Evolutionary conservation across 2,888 invertebrate genomes (phyloP).

Genomic region (Sphaerophoria rueppellii): DNA sequence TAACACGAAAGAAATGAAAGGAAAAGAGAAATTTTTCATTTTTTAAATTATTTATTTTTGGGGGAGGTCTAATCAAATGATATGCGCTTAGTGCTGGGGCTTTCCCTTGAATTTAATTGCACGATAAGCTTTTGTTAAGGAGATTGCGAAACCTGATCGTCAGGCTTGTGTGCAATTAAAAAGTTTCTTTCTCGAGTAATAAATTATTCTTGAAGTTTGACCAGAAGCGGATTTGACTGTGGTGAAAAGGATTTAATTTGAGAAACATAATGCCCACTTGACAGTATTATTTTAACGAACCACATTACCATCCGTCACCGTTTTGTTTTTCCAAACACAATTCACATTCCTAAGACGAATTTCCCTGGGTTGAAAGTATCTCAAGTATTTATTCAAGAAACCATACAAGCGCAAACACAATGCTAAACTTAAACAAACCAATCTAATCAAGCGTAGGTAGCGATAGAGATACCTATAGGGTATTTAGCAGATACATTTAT

Average conservation of each 20-base stretch:
- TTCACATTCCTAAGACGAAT: constrained; percentile 12
- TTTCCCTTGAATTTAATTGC: constrained; percentile 22
- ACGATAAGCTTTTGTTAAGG: not conserved
- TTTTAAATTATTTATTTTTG: not conserved
- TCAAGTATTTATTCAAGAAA: constrained; percentile 14
- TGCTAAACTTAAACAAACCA: constrained; percentile 41
- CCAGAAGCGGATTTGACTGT: not conserved
- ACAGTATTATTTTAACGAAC: too few relatives aligned
- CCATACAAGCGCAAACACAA: constrained; percentile 38
- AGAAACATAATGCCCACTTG: too few relatives aligned
- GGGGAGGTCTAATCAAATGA: constrained; percentile 15
- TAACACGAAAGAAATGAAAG: not conserved
- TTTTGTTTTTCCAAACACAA: not conserved
- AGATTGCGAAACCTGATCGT: not conserved
- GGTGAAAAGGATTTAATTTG: too few relatives aligned
- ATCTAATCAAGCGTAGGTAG: constrained; percentile 61
- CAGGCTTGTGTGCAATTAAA: constrained; percentile 19
- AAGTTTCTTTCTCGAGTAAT: constrained; percentile 31
- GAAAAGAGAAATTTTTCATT: constrained; percentile 28
- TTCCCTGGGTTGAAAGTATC: constrained; percentile 20
- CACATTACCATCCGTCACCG: not conserved
- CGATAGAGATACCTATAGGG: not conserved
- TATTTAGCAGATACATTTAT: constrained; percentile 20
- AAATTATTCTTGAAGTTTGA: constrained; percentile 45
- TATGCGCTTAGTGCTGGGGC: not conserved